Evolutionary conservation across 92 coral and sea anemone genomes (phyloP).

Genomic region (Isaurus tuberculatus): DNA sequence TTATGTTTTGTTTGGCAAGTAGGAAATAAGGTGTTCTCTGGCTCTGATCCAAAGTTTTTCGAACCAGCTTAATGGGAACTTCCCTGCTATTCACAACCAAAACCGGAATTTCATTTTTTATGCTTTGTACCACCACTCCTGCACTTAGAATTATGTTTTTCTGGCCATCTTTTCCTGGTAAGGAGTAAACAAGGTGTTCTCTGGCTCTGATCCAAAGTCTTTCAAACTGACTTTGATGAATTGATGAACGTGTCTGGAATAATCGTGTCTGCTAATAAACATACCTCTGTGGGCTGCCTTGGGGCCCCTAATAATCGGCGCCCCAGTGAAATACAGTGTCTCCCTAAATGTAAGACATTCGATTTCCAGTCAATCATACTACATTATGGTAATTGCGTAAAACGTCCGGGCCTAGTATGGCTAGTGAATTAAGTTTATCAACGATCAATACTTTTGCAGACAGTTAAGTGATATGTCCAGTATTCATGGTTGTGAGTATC

Average conservation of each 20-base stretch:
- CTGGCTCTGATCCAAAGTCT: background rate
- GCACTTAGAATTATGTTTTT: conserved; percentile 14
- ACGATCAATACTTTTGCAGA: conserved; percentile 24
- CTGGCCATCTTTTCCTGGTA: too few species aligned
- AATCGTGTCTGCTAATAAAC: background rate
- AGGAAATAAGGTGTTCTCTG: background rate
- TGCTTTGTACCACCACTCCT: background rate
- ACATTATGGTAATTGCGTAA: background rate
- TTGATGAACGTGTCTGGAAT: too few species aligned
- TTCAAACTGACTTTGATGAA: too few species aligned
- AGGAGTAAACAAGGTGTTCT: background rate
- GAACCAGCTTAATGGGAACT: conserved; percentile 46
- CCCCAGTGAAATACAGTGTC: background rate
- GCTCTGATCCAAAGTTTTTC: background rate
- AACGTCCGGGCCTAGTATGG: too few species aligned
- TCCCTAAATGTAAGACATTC: background rate
- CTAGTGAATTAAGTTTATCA: too few species aligned
- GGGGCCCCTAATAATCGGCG: background rate
- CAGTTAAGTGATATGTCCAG: background rate
- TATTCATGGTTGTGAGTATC: conserved; percentile 12
- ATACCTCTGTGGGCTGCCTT: background rate
- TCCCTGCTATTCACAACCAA: conserved; percentile 47
- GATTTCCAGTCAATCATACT: background rate
- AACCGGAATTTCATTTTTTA: conserved; percentile 34
- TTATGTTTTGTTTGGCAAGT: background rate